These are phyloP conservation scores for Onychorhynchus coronatus DNA, from an alignment of 2,113 vertebrate species.

Conservation along the genomic window DNA sequence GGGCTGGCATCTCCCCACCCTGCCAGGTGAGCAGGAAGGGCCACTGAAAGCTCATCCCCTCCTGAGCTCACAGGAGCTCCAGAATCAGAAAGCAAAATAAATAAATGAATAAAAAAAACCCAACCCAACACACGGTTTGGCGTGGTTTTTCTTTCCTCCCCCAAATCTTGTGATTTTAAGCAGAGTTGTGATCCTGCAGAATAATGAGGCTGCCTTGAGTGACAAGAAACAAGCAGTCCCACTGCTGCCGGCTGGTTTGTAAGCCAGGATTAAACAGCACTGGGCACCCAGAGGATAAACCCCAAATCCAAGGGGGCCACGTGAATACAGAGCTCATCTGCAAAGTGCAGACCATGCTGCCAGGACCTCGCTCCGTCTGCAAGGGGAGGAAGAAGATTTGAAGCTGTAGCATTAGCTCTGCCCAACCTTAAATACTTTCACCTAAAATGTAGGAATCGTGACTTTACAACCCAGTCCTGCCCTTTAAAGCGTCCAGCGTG, in stretches of 20 bases:
- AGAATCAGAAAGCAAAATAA: not conserved
- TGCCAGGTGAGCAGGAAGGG: not conserved
- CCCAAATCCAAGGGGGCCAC: not conserved
- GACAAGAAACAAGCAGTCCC: not conserved
- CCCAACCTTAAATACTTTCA: not conserved
- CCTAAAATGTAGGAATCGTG: not conserved
- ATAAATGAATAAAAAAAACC: not conserved
- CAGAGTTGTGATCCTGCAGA: not conserved
- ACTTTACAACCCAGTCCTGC: not conserved
- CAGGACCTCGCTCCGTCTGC: fast-evolving
- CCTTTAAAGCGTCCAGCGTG: not conserved
- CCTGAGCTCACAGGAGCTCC: not conserved
- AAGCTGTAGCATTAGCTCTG: not conserved
- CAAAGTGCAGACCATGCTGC: not conserved
- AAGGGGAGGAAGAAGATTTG: not conserved
- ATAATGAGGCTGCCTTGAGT: not conserved
- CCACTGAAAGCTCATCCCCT: fast-evolving
- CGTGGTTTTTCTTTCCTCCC: too few species aligned
- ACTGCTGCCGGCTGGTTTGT: not conserved
- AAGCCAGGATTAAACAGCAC: not conserved
- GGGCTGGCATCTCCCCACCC: not conserved
- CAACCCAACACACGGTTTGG: not conserved
- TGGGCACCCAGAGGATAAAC: not conserved
- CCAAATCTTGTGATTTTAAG: not conserved
- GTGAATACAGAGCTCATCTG: not conserved